Base-by-base conservation (phyloP, 1,140 invertebrate genomes). In the Aphaenogaster floridana region DNA sequence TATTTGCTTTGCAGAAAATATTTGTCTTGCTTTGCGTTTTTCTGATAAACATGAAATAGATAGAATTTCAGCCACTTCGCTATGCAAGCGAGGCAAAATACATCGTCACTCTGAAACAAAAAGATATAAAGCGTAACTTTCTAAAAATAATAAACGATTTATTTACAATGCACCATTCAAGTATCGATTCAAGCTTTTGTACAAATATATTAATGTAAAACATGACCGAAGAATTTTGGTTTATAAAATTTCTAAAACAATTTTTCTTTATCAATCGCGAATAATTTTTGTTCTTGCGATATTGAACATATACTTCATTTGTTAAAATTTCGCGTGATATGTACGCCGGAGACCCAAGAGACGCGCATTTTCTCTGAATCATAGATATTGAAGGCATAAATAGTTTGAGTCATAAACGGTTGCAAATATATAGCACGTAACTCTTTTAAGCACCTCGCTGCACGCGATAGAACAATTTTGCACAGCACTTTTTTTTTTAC, bases 391-490 rank as follows among this genome's bases (percentile, higher is more conserved):
- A 11, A 61, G 68, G 39, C 17, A 61, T 39, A 61, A 42, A 59
- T 48, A 61, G 80, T 74, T 61, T 71, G 50, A 39, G 61, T 80
- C 39, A 69, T n/a, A 81, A 83, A 83, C 54, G 42, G 39, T 83
- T 74, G 54, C 28, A 59, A 8, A 48, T 80, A 54, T 68, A 42
- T 57, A 42, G n/a, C 28, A 72, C 28, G 21, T 28, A 61, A 48
- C 28, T 48, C 68, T 84, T 4, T 48, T 36, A 74, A 74, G 52
- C 8, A 48, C 54, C 42, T 50, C 21, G 28, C 45, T 21, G 68
- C 68, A 83, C 52, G 80, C 69, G 69, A 74, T 76, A 50, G 69
- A 74, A 61, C 54, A 74, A 21, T 76, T 74, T 59, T 83, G 52
- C 34, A 28, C 28, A 48, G 69, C 3, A 28, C 3, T n/a, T 34